Evolutionary conservation across 2,113 vertebrate genomes (phyloP).

Genomic region (Pterocles gutturalis): DNA sequence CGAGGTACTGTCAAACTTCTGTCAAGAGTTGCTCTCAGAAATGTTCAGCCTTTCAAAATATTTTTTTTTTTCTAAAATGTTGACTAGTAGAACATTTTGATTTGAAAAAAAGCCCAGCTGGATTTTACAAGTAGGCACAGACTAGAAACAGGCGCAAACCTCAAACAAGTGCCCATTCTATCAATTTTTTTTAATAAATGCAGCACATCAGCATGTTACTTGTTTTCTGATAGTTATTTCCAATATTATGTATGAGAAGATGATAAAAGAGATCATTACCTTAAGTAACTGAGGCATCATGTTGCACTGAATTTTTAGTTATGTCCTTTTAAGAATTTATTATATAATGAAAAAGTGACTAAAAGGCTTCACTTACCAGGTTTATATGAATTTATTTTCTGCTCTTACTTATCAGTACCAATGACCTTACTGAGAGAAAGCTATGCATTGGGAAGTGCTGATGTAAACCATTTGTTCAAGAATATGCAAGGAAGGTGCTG

Average conservation of each 20-base stretch:
- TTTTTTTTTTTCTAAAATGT: not conserved
- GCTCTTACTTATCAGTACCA: not conserved
- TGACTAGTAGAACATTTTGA: not conserved
- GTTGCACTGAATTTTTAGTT: not conserved
- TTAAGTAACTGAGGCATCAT: not conserved
- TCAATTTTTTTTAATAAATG: not conserved
- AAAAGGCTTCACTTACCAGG: not conserved
- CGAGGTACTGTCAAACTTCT: constrained; percentile 4
- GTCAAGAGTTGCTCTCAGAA: not conserved
- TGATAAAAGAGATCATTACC: not conserved
- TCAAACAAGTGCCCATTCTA: not conserved
- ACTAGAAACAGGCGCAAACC: not conserved
- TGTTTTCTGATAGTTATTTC: not conserved
- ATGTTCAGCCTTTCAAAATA: not conserved
- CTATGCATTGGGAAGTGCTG: not conserved
- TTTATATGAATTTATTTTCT: constrained; percentile 13
- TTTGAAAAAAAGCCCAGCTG: not conserved
- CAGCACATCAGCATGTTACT: not conserved
- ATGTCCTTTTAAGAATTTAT: not conserved
- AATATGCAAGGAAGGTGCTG: not conserved
- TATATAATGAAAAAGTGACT: not conserved
- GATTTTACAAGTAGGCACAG: not conserved
- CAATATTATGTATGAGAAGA: not conserved
- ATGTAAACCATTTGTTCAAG: not conserved
- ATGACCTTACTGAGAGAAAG: not conserved